Evolutionary conservation across 2,797 vertebrate genomes (phyloP).

Genomic region (Molossus molossus): DNA sequence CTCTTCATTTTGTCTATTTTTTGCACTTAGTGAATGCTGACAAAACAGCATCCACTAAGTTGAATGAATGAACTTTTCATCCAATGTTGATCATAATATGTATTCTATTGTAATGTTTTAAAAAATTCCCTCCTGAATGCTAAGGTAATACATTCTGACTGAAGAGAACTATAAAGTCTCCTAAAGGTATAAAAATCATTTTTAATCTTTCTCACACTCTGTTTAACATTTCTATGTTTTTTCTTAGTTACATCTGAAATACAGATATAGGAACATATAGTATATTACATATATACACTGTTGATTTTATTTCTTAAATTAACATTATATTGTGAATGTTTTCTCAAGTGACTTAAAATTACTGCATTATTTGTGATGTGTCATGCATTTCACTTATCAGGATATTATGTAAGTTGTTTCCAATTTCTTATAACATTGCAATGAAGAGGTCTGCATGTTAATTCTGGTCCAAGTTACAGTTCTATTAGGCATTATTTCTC

Average conservation of each 20-base stretch:
- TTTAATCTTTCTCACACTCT: background rate
- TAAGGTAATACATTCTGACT: background rate
- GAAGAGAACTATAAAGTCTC: background rate
- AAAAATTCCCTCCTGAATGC: background rate
- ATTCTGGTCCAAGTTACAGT: background rate
- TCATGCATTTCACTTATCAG: background rate
- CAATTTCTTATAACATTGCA: background rate
- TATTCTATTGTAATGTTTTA: background rate
- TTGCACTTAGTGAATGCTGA: background rate
- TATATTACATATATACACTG: background rate
- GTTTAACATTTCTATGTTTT: background rate
- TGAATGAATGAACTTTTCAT: background rate
- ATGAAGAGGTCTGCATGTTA: background rate
- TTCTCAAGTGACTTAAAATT: slow-evolving; percentile 4
- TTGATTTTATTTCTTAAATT: background rate
- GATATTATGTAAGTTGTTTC: background rate
- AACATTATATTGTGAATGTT: background rate
- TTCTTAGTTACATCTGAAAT: background rate
- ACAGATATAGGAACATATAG: background rate
- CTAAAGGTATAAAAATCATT: background rate
- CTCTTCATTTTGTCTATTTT: background rate
- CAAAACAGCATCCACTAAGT: background rate
- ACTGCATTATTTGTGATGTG: background rate
- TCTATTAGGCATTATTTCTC: background rate
- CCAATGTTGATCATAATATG: background rate